Evolutionary conservation across 1,140 invertebrate genomes (phyloP), one percentile per base, ranked within the genome.

Genomic region (Diorhabda sublineata): DNA sequence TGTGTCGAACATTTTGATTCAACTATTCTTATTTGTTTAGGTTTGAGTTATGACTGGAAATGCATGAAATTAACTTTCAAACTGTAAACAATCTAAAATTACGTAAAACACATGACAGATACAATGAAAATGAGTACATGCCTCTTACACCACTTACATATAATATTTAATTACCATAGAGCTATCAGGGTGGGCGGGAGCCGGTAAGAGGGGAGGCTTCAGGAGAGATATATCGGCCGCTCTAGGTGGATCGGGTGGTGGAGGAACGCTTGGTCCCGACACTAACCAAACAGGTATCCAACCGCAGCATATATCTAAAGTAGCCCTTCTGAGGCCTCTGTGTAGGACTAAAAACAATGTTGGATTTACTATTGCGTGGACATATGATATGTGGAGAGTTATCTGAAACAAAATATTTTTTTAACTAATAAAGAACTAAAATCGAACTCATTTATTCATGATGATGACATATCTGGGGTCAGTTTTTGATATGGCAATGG

Each of bases 311-410:
- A 91, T 80, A 74, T 91, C 88, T 5, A 89, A 81, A 42, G 87
- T 86, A 0, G 90, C 90, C 52, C 87, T 84, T 5, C 91, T 83
- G n/a, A 92, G 81, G 2, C 90, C 90, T 43, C 88, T 85, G 77
- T 95, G 92, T 44, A 95, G 83, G 42, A 90, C 87, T 71, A 95
- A 84, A 79, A 95, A 93, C 58, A 95, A 82, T 5, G 90, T 87
- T 1, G 92, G 92, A 79, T 94, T 94, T 59, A 94, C 90, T 74
- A 93, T 93, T 5, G 92, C 91, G 81, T 95, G 93, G 63, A 93
- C 88, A 81, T 94, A 93, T 56, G 92, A 92, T 79, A 94, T 91
- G 84, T 94, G 92, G 69, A 96, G 84, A 45, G 92, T 93, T 74
- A 93, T 89, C 90, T 92, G 85, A 60, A 85, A 86, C 62, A 68